A percentile compares a stretch with the other conserved stretches of the same genome.
phyloP scores from a whole-genome alignment of 2,888 invertebrate genomes.

The Antheraea yamamai region DNA sequence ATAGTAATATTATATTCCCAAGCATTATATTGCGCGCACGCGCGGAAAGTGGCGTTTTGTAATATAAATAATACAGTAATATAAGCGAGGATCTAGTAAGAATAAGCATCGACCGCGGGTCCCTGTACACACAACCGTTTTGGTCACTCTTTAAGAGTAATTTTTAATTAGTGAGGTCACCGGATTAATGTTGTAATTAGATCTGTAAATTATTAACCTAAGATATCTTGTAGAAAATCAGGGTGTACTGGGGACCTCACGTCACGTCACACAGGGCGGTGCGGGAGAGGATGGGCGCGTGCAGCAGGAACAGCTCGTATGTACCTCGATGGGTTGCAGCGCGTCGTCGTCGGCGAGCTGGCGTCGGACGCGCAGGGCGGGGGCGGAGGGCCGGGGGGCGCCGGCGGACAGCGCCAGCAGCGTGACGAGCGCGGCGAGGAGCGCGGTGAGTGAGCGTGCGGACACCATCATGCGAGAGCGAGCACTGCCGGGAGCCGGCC shows the following conservation, averaged over 20 bases:
- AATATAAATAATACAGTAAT: not conserved
- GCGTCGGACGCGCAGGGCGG: slow-evolving; percentile 47
- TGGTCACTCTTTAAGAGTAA: not conserved
- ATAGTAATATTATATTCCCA: not conserved
- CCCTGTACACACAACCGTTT: not conserved
- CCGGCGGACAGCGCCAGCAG: slow-evolving; percentile 42
- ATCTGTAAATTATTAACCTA: not conserved
- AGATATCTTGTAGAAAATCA: not conserved
- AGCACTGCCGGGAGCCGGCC: slow-evolving; percentile 37
- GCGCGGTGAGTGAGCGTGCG: slow-evolving; percentile 46
- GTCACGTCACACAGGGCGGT: not conserved
- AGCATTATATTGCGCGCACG: not conserved
- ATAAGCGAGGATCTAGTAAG: not conserved
- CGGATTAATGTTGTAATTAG: not conserved
- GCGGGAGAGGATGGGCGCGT: not conserved
- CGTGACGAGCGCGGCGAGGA: slow-evolving; percentile 42
- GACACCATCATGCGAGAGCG: slow-evolving; percentile 47
- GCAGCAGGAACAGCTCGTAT: slow-evolving; percentile 23
- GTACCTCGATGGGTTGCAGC: slow-evolving; percentile 72
- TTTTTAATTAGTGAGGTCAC: not conserved
- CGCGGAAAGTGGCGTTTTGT: not conserved
- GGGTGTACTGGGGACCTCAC: not conserved
- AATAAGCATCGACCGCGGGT: not conserved
- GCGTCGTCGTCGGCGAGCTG: slow-evolving; percentile 69
- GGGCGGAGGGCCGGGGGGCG: slow-evolving; percentile 38